These are phyloP conservation scores for Scalopus aquaticus DNA, from an alignment of 2,113 vertebrate species.

Conservation along the genomic window DNA sequence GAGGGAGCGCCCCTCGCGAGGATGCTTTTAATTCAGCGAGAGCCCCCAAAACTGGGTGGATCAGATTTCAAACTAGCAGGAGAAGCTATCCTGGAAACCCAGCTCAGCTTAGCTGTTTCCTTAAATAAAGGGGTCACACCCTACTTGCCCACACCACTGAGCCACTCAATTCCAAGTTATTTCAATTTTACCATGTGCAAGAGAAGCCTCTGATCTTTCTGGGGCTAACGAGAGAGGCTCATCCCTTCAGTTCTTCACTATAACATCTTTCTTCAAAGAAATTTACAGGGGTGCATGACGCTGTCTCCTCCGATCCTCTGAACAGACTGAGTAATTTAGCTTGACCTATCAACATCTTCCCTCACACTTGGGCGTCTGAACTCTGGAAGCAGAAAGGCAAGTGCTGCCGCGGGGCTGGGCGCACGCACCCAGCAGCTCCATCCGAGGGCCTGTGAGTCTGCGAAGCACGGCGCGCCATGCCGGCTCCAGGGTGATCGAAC, in stretches of 20 bases:
- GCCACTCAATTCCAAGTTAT: not conserved
- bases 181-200: not conserved
- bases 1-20: not conserved
- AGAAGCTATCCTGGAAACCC: not conserved
- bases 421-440: no score
- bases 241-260: not conserved
- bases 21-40: not conserved
- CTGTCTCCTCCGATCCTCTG: not conserved
- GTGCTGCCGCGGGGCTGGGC: not conserved
- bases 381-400: not conserved
- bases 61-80: not conserved
- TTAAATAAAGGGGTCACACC: not conserved
- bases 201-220: not conserved
- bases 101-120: not conserved
- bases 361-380: not conserved
- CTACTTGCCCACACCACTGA: not conserved
- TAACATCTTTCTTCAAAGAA: conserved; percentile 7
- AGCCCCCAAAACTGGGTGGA: not conserved
- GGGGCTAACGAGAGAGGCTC: not conserved
- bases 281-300: not conserved
- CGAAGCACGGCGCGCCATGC: no score
- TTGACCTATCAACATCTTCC: not conserved
- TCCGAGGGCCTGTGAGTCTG: no score
- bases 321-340: not conserved
- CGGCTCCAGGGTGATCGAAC: no score